Evolutionary conservation across 2,888 invertebrate species (phyloP).

Genomic region (Lapara coniferarum): DNA sequence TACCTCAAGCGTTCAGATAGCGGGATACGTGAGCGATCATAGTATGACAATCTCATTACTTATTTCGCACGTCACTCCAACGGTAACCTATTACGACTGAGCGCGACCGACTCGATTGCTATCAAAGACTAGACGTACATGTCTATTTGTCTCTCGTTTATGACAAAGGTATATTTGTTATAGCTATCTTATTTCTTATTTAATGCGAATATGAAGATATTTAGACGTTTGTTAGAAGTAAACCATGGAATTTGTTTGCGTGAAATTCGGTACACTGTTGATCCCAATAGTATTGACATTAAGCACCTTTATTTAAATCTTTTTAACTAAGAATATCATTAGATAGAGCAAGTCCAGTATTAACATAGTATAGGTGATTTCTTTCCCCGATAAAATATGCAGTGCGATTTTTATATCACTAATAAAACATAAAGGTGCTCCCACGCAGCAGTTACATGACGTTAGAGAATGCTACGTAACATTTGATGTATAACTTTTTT

Average conservation of each 20-base stretch:
- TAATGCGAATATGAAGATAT: background rate
- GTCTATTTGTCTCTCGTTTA: no score
- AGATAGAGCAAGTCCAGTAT: background rate
- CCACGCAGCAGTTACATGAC: no score
- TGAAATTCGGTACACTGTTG: background rate
- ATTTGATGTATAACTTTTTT: no score
- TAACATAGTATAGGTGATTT: background rate
- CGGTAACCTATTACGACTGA: background rate
- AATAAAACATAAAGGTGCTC: no score
- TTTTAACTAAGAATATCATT: no score
- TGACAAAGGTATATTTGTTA: no score
- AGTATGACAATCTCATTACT: slow-evolving; percentile 13
- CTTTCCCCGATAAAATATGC: no score
- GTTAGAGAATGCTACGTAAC: no score
- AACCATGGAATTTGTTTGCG: no score
- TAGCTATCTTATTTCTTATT: background rate
- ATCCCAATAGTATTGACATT: no score
- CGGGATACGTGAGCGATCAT: background rate
- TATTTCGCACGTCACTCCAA: background rate
- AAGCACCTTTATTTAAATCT: no score
- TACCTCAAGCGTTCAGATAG: background rate
- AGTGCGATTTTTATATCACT: no score
- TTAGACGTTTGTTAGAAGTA: background rate
- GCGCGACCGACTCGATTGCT: background rate
- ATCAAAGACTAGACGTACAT: background rate